Evolutionary conservation across 2,113 vertebrate species (phyloP).

Genomic region (Cinclus mexicanus): DNA sequence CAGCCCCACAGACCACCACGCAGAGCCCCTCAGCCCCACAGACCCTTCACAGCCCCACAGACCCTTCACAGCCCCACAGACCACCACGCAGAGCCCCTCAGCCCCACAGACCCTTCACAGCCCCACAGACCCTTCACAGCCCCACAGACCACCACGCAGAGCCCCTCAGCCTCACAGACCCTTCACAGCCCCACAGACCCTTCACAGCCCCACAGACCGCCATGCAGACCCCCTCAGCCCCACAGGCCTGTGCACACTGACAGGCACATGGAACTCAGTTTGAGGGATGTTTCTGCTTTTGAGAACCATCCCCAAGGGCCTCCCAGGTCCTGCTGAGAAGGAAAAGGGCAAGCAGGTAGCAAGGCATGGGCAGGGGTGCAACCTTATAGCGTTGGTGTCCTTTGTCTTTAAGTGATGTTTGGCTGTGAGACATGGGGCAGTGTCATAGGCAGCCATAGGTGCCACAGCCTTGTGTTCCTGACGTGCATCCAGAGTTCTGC

Average conservation of each 20-base stretch:
- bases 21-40: too few species aligned
- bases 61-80: too few species aligned
- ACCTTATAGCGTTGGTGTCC: accelerated
- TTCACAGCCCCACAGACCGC: too few species aligned
- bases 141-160: too few species aligned
- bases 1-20: too few species aligned
- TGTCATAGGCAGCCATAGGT: not conserved
- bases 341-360: accelerated
- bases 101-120: too few species aligned
- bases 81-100: too few species aligned
- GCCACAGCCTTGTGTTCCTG: not conserved
- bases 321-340: not conserved
- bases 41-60: too few species aligned
- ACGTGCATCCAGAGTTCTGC: not conserved
- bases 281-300: accelerated
- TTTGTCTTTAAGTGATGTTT: accelerated
- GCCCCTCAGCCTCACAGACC: not conserved
- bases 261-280: accelerated
- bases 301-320: not conserved
- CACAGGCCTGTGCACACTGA: accelerated
- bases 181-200: accelerated
- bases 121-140: accelerated
- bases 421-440: not conserved
- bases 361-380: accelerated
- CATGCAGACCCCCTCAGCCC: too few species aligned